phyloP scores from a whole-genome alignment of 2,797 vertebrate genomes.

The Bryconaethiops microstoma region DNA sequence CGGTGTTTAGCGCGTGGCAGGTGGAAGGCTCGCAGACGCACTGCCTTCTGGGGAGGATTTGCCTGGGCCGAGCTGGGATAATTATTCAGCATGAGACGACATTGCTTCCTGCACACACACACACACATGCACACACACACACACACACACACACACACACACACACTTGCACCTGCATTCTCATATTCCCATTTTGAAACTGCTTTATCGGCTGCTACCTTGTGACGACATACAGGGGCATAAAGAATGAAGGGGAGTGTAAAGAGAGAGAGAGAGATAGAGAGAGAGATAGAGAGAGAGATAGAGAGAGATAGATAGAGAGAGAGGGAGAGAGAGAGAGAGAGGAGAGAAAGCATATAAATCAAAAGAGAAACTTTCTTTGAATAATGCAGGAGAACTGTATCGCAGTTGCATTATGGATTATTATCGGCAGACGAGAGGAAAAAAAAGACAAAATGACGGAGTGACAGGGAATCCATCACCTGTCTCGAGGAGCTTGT shows the following conservation, averaged over 20 bases:
- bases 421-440: constrained; percentile 59
- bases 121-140: constrained; percentile 11
- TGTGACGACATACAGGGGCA: constrained; percentile 54
- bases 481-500: constrained; percentile 51
- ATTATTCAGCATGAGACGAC: constrained; percentile 96
- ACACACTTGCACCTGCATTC: constrained; percentile 55
- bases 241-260: constrained; percentile 34
- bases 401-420: constrained; percentile 62
- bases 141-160: constrained; percentile 21
- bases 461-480: constrained; percentile 57
- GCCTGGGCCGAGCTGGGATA: constrained; percentile 88
- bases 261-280: constrained; percentile 22
- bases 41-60: constrained; percentile 95
- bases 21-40: constrained; percentile 92
- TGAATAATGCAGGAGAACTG: constrained; percentile 63
- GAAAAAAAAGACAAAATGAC: constrained; percentile 59
- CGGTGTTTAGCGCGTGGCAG: constrained; percentile 98
- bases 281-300: constrained; percentile 30
- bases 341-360: constrained; percentile 60
- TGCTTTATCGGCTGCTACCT: constrained; percentile 54
- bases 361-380: constrained; percentile 62
- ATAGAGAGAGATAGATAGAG: constrained; percentile 50
- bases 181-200: constrained; percentile 52
- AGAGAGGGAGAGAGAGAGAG: constrained; percentile 31
- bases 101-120: constrained; percentile 56